Evolutionary conservation across 1,140 invertebrate genomes (phyloP).

Genomic region (Drosophila obscura): DNA sequence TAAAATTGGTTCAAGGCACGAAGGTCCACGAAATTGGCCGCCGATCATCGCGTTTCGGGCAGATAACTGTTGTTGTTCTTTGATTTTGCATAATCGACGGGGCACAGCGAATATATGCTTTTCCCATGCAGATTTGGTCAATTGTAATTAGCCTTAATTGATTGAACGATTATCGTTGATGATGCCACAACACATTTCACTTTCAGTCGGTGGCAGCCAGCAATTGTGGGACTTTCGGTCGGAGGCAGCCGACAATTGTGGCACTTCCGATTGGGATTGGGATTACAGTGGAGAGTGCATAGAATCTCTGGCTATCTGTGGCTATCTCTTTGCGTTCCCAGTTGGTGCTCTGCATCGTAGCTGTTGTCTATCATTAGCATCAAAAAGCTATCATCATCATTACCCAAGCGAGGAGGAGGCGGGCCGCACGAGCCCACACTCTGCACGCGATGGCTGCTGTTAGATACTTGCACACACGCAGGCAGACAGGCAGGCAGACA

Average conservation of each 20-base stretch:
- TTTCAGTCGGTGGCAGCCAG: constrained; percentile 42
- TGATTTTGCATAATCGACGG: constrained; percentile 66
- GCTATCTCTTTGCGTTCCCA: constrained; percentile 2
- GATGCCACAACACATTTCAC: constrained; percentile 62
- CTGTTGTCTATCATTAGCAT: constrained; percentile 72
- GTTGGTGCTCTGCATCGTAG: constrained; percentile 4
- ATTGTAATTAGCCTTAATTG: constrained; percentile 80
- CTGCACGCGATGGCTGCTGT: constrained; percentile 71
- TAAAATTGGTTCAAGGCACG: constrained; percentile 62
- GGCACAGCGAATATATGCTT: constrained; percentile 12
- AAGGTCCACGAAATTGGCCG: constrained; percentile 48
- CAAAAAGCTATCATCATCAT: constrained; percentile 81
- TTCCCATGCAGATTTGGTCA: constrained; percentile 34
- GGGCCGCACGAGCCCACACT: constrained; percentile 68
- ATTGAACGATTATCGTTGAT: constrained; percentile 70
- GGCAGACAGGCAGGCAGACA: constrained; percentile 33
- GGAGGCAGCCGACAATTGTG: constrained; percentile 28
- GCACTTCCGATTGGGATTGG: constrained; percentile 68
- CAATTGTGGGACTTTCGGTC: constrained; percentile 61
- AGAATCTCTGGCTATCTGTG: constrained; percentile 16
- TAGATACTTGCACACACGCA: constrained; percentile 20
- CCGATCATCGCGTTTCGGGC: constrained; percentile 58
- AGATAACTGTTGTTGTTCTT: constrained; percentile 66
- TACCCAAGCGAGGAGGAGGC: constrained; percentile 45
- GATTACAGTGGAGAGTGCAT: constrained; percentile 40